Conservation (phyloP, 2,888 invertebrate species). For the Drosophila prolongata region DNA sequence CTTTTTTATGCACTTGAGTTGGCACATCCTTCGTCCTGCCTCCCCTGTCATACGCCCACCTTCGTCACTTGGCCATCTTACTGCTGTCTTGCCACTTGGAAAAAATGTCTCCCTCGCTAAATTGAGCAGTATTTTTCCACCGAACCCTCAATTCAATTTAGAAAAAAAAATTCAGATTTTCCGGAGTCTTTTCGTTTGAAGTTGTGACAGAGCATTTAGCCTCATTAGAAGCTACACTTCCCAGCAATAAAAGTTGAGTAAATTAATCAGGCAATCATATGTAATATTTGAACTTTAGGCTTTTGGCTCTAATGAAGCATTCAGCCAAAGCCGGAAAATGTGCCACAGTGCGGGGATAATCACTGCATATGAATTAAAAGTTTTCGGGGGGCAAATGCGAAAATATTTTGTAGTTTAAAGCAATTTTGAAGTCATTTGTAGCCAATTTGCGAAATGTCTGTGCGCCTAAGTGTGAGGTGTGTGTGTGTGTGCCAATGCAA, state of each 20-base stretch:
- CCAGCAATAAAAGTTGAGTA: conserved; percentile 35
- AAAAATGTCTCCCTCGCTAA: conserved; percentile 57
- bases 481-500: conserved; percentile 59
- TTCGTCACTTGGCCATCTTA: conserved; percentile 15
- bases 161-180: conserved; percentile 1
- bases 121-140: conserved; percentile 53
- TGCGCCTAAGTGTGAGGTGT: conserved; percentile 13
- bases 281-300: conserved; percentile 51
- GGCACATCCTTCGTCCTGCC: conserved; percentile 12
- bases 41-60: neutral
- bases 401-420: conserved; percentile 77
- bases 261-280: conserved; percentile 39
- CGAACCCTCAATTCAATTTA: neutral
- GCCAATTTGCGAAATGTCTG: conserved; percentile 75
- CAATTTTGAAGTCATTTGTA: conserved; percentile 80
- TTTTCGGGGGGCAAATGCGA: conserved; percentile 62
- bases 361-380: conserved; percentile 79
- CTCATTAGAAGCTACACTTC: conserved; percentile 53
- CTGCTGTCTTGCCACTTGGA: conserved; percentile 43
- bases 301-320: conserved; percentile 67
- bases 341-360: conserved; percentile 57
- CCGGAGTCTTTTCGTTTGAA: conserved; percentile 19
- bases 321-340: conserved; percentile 19
- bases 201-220: conserved; percentile 34
- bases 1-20: conserved; percentile 54